Evolutionary conservation across 2,797 vertebrate species (phyloP), one percentile per base, ranked within the genome.

Genomic region (Lophotriccus pileatus): DNA sequence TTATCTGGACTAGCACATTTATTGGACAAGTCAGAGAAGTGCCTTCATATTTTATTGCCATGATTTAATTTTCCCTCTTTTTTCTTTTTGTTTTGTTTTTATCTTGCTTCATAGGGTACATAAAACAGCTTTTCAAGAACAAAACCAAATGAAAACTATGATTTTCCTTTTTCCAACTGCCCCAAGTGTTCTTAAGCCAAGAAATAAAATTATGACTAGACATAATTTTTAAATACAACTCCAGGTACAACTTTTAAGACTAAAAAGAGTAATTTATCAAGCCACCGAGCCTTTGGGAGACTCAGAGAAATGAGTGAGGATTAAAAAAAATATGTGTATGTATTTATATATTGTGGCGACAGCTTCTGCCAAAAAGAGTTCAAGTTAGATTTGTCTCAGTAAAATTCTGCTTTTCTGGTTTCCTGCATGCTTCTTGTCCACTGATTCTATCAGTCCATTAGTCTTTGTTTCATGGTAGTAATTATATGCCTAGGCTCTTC

Each of bases 1-100:
- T 95, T 94, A 59, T 94, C 62, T 95, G 59, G 50, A 84, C 75
- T 44, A 82, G 28, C 60, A 95, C n/a, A 69, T 96, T 95, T 95
- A 94, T 88, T 88, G 84, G 14, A 30, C 16, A 68, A 94, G 90
- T 93, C 82, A 63, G 52, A 93, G n/a, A 93, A 77, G 5, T 77
- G 64, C 11, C 58, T 78, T 69, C 12, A 6, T 93, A 85, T 90
- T 97, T 94, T 94, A 94, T 89, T 90, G 50, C 62, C 83, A 43
- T 94, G 80, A 91, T 93, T 96, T 92, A 84, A 77, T 93, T 96
- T 74, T 53, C 72, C 11, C 30, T 11, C 27, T 14, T 36, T 37
- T n/a, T 46, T n/a, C 41, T 59, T 58, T 34, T 52, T 49, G 1
- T 41, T 52, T 59, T 2, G 16, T 62, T 96, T 82, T 89, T 17